These are phyloP conservation scores for Eristalis tenax DNA, from an alignment of 2,888 invertebrate genomes.

Conservation along the genomic window DNA sequence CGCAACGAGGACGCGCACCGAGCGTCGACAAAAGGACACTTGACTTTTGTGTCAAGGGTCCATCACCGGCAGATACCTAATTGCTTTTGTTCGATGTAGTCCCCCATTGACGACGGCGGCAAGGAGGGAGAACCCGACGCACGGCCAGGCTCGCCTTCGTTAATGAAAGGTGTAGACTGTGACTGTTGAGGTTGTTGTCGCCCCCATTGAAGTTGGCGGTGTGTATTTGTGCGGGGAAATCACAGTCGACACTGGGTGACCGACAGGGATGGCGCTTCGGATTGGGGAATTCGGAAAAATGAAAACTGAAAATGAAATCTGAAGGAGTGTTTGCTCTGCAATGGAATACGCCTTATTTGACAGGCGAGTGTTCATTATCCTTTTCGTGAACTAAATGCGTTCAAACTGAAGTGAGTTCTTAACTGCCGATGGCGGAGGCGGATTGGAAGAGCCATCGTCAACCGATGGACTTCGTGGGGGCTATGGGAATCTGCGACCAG, in stretches of 20 bases:
- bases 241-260: constrained; percentile 7
- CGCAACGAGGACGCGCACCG: constrained; percentile 27
- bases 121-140: not conserved
- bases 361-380: constrained; percentile 9
- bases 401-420: not conserved
- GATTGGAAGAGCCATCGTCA: not conserved
- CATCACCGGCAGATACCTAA: constrained; percentile 68
- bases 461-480: not conserved
- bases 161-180: constrained; percentile 54
- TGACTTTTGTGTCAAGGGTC: constrained; percentile 72
- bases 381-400: constrained; percentile 13
- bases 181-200: constrained; percentile 16
- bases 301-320: not conserved
- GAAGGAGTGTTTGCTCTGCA: constrained; percentile 4
- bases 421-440: not conserved
- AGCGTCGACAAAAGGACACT: constrained; percentile 66
- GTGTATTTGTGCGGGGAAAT: constrained; percentile 4
- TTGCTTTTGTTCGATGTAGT: constrained; percentile 61
- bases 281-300: not conserved
- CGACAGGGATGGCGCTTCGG: not conserved
- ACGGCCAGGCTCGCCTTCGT: constrained; percentile 13
- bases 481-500: too few species aligned
- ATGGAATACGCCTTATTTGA: constrained; percentile 5
- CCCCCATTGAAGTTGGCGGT: constrained; percentile 5
- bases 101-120: constrained; percentile 1